Percentiles rank a stretch among this genome's conserved stretches.
Conservation (phyloP, 2,888 invertebrate genomes). For the Apoderus coryli region DNA sequence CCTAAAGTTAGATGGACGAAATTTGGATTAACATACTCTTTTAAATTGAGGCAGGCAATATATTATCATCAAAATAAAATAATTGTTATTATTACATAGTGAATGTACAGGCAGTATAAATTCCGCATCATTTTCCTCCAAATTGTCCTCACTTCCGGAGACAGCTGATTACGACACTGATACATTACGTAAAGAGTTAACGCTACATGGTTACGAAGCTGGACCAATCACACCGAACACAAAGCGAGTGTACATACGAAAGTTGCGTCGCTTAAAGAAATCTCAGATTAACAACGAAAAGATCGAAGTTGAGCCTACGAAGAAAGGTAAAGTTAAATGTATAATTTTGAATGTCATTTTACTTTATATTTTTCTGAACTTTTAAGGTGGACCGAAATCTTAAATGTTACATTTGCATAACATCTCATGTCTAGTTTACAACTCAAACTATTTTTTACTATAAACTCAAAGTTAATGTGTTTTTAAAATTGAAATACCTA, state of each 20-base stretch:
- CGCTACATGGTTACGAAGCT: slow-evolving; percentile 44
- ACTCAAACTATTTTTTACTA: too few relatives aligned
- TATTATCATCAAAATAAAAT: too few relatives aligned
- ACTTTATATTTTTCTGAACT: too few relatives aligned
- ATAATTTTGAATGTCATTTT: slow-evolving; percentile 9
- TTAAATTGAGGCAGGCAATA: too few relatives aligned
- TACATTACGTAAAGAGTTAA: slow-evolving; percentile 47
- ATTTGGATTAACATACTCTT: too few relatives aligned
- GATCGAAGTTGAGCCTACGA: slow-evolving; percentile 8
- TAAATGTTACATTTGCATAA: too few relatives aligned
- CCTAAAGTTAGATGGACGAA: too few relatives aligned
- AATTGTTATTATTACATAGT: too few relatives aligned
- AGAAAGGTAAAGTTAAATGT: slow-evolving; percentile 21
- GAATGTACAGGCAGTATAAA: slow-evolving; percentile 21
- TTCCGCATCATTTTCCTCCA: slow-evolving; percentile 21
- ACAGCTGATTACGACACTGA: slow-evolving; percentile 53
- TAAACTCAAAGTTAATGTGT: too few relatives aligned
- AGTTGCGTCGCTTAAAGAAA: slow-evolving; percentile 43
- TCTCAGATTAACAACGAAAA: slow-evolving; percentile 14
- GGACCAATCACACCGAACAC: slow-evolving; percentile 73
- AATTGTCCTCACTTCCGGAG: slow-evolving; percentile 35
- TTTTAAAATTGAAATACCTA: too few relatives aligned
- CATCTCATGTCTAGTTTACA: too few relatives aligned
- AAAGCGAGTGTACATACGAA: slow-evolving; percentile 59
- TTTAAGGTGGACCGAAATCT: too few relatives aligned